Evolutionary conservation across 2,113 vertebrate genomes (phyloP).

Genomic region (Hystrix cristata): DNA sequence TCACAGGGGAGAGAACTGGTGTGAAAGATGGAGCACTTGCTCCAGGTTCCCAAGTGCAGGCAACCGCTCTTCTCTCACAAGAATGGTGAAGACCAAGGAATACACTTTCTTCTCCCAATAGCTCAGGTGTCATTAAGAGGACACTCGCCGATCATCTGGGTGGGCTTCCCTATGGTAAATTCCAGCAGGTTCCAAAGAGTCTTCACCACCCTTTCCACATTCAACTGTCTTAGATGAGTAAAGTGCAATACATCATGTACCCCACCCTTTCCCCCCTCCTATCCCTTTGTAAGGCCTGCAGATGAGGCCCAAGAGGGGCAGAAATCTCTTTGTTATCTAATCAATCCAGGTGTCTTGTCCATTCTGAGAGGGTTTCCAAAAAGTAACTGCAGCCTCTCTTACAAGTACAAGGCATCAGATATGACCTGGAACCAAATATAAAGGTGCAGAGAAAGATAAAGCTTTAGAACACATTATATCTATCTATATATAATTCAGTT

Average conservation of each 20-base stretch:
- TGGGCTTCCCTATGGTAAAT: neutral
- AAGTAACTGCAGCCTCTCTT: neutral
- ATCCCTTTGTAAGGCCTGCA: neutral
- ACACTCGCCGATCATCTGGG: neutral
- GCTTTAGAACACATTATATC: conserved; percentile 69
- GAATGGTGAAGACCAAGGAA: neutral
- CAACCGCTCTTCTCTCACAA: conserved; percentile 58
- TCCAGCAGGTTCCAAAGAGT: neutral
- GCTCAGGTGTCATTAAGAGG: neutral
- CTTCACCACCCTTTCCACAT: conserved; percentile 62
- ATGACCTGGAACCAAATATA: conserved; percentile 59
- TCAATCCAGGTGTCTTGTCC: conserved; percentile 64
- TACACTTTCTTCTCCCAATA: neutral
- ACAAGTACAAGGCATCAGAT: conserved; percentile 3
- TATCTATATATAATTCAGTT: conserved; percentile 64
- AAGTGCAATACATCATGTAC: conserved; percentile 77
- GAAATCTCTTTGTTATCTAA: conserved; percentile 58
- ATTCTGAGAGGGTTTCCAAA: conserved; percentile 70
- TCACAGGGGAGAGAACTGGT: conserved; percentile 67
- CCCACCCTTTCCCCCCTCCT: neutral
- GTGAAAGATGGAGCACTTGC: conserved; percentile 51
- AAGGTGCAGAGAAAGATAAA: conserved; percentile 12
- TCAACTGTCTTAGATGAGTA: conserved; percentile 72
- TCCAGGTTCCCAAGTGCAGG: conserved; percentile 68
- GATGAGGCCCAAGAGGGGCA: conserved; percentile 47